Percentiles rank a stretch among this genome's conserved stretches.
Conservation (phyloP, 2,797 vertebrate species). For the Macropodus opercularis region DNA sequence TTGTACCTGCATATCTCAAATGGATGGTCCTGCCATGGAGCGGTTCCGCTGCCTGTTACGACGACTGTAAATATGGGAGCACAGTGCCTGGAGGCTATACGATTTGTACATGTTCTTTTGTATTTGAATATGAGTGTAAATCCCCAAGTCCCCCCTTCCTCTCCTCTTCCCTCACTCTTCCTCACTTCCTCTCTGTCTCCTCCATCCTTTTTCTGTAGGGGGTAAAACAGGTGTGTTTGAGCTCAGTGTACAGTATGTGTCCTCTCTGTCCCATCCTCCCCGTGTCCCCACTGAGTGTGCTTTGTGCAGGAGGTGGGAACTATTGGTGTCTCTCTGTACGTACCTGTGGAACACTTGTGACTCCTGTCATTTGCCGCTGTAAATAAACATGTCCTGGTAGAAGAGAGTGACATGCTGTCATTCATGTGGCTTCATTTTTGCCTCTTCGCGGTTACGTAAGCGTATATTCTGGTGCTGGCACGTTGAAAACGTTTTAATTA, state of each 20-base stretch:
- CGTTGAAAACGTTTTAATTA: too few species aligned
- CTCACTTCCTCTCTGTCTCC: slow-evolving; percentile 31
- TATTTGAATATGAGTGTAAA: slow-evolving; percentile 76
- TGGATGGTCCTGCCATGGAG: slow-evolving; percentile 63
- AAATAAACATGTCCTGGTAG: slow-evolving; percentile 86
- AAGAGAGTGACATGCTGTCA: slow-evolving; percentile 65
- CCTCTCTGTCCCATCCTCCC: slow-evolving; percentile 63
- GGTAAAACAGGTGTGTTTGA: slow-evolving; percentile 75
- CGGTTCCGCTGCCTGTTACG: slow-evolving; percentile 60
- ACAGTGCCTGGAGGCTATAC: slow-evolving; percentile 76
- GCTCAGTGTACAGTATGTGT: slow-evolving; percentile 79
- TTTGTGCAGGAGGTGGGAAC: slow-evolving; percentile 78
- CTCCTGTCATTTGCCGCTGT: slow-evolving; percentile 83
- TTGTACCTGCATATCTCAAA: slow-evolving; percentile 62
- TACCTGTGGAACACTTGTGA: slow-evolving; percentile 82
- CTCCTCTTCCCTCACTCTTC: neutral
- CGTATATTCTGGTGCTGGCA: too few species aligned
- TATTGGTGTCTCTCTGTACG: slow-evolving; percentile 80
- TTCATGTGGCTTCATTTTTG: slow-evolving; percentile 21
- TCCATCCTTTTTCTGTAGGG: slow-evolving; percentile 59
- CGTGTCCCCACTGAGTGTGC: slow-evolving; percentile 71
- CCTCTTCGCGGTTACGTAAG: neutral
- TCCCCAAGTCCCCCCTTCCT: neutral
- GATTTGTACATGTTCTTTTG: slow-evolving; percentile 82
- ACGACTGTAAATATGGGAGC: slow-evolving; percentile 77